phyloP scores from a whole-genome alignment of 2,888 invertebrate genomes.

The Rotaria socialis region DNA sequence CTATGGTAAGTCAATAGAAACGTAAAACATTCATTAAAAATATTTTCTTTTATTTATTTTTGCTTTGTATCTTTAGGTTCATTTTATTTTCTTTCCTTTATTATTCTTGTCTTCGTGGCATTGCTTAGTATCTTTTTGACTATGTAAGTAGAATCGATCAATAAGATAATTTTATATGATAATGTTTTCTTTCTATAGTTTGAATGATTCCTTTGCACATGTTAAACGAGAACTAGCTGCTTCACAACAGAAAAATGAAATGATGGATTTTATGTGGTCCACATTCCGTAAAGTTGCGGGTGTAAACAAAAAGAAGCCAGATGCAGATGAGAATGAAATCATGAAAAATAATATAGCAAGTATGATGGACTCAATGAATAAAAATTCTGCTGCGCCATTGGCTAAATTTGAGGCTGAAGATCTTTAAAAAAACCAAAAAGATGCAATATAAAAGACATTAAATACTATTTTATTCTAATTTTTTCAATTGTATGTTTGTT shows the following conservation, averaged over 20 bases:
- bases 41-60: background rate
- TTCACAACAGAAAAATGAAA: background rate
- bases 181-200: background rate
- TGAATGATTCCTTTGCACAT: conserved; percentile 29
- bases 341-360: background rate
- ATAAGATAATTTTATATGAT: background rate
- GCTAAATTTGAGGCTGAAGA: background rate
- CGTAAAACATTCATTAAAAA: no score
- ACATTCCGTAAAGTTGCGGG: background rate
- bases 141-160: background rate
- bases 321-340: background rate
- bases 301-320: background rate
- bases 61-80: background rate
- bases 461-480: conserved; percentile 6
- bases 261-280: conserved; percentile 31
- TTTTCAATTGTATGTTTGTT: background rate
- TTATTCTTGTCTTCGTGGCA: conserved; percentile 12
- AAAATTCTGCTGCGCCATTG: background rate
- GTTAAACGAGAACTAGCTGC: conserved; percentile 28
- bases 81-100: conserved; percentile 23
- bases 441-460: no score
- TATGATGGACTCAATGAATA: background rate
- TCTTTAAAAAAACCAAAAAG: background rate
- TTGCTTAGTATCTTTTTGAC: conserved; percentile 10
- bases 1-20: background rate